phyloP scores from a whole-genome alignment of 2,797 vertebrate species.

The Taeniopygia guttata region DNA sequence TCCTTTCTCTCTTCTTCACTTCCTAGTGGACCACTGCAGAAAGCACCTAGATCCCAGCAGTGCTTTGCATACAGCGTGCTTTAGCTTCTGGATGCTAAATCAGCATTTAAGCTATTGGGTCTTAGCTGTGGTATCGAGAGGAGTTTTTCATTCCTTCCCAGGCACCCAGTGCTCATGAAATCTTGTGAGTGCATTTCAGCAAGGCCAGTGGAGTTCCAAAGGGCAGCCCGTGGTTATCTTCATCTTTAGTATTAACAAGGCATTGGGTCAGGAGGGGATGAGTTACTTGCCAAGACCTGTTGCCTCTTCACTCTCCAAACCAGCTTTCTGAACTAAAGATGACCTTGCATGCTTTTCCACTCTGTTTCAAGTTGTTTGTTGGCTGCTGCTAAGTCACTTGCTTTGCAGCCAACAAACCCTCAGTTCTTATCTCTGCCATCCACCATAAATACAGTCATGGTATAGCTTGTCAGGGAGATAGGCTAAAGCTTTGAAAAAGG shows the following conservation, averaged over 20 bases:
- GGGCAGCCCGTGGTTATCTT: not conserved
- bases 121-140: not conserved
- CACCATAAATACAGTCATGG: not conserved
- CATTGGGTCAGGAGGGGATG: not conserved
- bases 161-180: not conserved
- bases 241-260: constrained; percentile 18
- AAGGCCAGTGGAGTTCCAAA: not conserved
- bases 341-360: not conserved
- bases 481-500: not conserved
- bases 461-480: not conserved
- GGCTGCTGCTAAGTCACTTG: not conserved
- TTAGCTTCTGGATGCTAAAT: not conserved
- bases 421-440: not conserved
- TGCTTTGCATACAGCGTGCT: not conserved
- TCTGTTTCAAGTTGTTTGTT: not conserved
- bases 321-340: constrained; percentile 21
- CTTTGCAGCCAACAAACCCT: not conserved
- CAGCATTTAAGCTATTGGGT: not conserved
- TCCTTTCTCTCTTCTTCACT: not conserved
- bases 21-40: not conserved
- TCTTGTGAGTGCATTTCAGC: not conserved
- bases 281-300: not conserved
- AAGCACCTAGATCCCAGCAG: not conserved
- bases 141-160: not conserved
- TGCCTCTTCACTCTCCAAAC: not conserved